Evolutionary conservation across 2,888 invertebrate genomes (phyloP), one percentile per base, ranked within the genome.

Genomic region (Melanophora roralis): DNA sequence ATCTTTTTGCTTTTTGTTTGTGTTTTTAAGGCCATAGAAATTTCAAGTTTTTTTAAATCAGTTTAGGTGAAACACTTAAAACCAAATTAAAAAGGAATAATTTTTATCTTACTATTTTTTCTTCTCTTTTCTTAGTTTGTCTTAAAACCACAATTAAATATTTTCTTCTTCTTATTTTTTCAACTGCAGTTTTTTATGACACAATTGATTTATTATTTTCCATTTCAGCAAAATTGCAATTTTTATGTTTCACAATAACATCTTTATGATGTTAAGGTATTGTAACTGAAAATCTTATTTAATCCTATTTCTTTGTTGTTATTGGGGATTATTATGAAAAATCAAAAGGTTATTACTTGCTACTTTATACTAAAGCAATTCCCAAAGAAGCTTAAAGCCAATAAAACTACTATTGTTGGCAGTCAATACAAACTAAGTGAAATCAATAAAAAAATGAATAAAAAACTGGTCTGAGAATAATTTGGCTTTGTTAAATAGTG

Each of bases 301-400:
- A 53, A 77, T 77, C 51, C 49, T 51, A 57, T 71, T 77, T 59
- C 19, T 59, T 65, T 34, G 32, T 43, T 59, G 51, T 59, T 60
- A 51, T 77, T 36, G 23, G 27, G 43, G 57, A 64, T 71, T 71
- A 59, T 74, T 53, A 36, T 12, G 38, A 32, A 27, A 59, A 49
- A 32, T 60, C 45, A 53, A 40, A 45, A 21, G 57, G 59, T 74
- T 45, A 62, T 55, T 43, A 62, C 36, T 62, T 71, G 19, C 59
- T 53, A 19, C 11, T 53, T 38, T 19, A 11, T 12, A 49, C 36
- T 53, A 11, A 14, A 23, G 9, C 27, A 4, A 40, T 9, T n/a
- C 6, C n/a, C 4, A 51, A 51, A 8, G 51, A 14, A 7, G 49
- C 16, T 12, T 27, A 49, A 27, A 59, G 14, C 16, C 57, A 59